phyloP scores from a whole-genome alignment of 2,888 invertebrate species.

The Dascillus cervinus region DNA sequence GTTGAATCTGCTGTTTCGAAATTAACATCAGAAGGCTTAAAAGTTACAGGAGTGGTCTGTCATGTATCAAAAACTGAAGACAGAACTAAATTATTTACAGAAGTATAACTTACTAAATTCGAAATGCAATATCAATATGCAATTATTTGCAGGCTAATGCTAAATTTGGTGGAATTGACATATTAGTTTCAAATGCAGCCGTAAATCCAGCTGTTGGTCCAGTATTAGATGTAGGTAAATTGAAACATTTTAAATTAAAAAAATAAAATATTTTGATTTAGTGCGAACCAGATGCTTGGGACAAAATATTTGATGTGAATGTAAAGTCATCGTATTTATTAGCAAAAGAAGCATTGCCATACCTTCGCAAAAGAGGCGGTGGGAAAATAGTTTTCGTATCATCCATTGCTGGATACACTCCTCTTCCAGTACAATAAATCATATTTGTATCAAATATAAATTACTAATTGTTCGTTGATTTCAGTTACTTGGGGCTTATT shows the following conservation, averaged over 20 bases:
- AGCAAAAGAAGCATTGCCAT: constrained; percentile 80
- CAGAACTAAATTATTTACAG: constrained; percentile 64
- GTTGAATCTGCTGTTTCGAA: constrained; percentile 69
- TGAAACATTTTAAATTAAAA: neutral
- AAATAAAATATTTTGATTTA: constrained; percentile 33
- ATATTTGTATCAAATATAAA: constrained; percentile 1
- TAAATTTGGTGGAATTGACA: constrained; percentile 77
- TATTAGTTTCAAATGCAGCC: constrained; percentile 86
- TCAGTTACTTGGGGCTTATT: constrained; percentile 81
- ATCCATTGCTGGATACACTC: constrained; percentile 77
- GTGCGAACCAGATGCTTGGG: constrained; percentile 80
- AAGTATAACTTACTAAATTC: constrained; percentile 47
- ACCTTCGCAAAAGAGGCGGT: constrained; percentile 66
- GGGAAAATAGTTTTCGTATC: constrained; percentile 83
- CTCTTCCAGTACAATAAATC: neutral
- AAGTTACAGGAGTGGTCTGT: constrained; percentile 74
- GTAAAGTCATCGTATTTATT: constrained; percentile 83
- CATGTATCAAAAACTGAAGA: constrained; percentile 87
- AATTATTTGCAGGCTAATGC: constrained; percentile 51
- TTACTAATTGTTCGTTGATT: constrained; percentile 14
- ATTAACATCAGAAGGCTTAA: constrained; percentile 63
- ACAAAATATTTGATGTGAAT: constrained; percentile 94
- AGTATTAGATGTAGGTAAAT: constrained; percentile 54
- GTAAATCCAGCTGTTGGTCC: constrained; percentile 74
- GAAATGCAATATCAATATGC: no score